Evolutionary conservation across 2,113 vertebrate species (phyloP).

Genomic region (Egretta garzetta): DNA sequence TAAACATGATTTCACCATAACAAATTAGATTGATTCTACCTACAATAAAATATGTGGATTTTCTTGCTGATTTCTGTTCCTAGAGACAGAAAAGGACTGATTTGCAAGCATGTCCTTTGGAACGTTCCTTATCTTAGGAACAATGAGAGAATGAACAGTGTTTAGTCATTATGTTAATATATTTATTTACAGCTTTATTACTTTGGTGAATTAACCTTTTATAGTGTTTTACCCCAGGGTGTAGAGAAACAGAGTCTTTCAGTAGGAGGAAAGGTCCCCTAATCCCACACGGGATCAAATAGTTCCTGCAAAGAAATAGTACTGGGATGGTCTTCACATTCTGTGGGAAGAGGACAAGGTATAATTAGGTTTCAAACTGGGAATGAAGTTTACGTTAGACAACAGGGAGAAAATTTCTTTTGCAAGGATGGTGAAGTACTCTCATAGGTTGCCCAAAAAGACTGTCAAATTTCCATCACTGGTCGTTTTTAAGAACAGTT

Average conservation of each 20-base stretch:
- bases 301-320: neutral
- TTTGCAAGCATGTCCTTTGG: neutral
- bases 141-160: neutral
- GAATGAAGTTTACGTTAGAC: neutral
- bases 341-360: neutral
- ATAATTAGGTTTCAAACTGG: neutral
- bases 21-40: neutral
- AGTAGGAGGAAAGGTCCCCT: neutral
- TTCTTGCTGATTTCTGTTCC: neutral
- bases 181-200: neutral
- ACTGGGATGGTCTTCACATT: neutral
- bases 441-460: neutral
- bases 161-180: neutral
- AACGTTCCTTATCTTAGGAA: neutral
- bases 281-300: neutral
- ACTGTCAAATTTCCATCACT: neutral
- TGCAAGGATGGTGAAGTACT: neutral
- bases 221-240: neutral
- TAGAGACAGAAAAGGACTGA: neutral
- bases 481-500: neutral
- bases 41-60: neutral
- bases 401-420: neutral
- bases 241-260: neutral
- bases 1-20: neutral
- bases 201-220: neutral